Conservation (phyloP, 92 coral and sea anemone genomes). For the Pocillopora meandrina region DNA sequence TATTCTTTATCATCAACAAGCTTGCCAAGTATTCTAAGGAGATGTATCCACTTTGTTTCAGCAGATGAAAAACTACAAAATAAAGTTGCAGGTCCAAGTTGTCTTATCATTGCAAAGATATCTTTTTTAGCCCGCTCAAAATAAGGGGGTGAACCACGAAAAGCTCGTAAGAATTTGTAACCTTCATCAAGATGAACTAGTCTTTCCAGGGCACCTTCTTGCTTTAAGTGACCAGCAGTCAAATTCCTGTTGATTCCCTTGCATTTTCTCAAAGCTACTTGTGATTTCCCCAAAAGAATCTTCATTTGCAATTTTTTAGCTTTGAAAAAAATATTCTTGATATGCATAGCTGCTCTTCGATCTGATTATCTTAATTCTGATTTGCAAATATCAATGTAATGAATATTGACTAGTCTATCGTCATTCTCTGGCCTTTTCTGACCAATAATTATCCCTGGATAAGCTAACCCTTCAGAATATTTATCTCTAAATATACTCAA, state of each 20-base stretch:
- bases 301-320: constrained; percentile 60
- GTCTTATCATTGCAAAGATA: constrained; percentile 31
- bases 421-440: constrained; percentile 44
- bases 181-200: constrained; percentile 36
- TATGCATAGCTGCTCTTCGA: background rate
- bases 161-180: constrained; percentile 34
- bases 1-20: constrained; percentile 67
- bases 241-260: constrained; percentile 41
- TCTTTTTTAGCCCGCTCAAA: constrained; percentile 63
- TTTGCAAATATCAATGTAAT: constrained; percentile 53
- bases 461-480: constrained; percentile 48
- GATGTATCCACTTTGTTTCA: constrained; percentile 67
- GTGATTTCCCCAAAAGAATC: constrained; percentile 49
- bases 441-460: constrained; percentile 52
- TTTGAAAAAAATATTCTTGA: background rate
- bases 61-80: too few relatives aligned
- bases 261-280: constrained; percentile 48
- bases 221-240: constrained; percentile 48
- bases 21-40: constrained; percentile 65
- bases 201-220: constrained; percentile 53
- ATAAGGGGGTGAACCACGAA: constrained; percentile 80
- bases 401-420: constrained; percentile 22
- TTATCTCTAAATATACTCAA: constrained; percentile 43
- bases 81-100: too few relatives aligned
- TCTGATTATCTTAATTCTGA: constrained; percentile 58